Base-by-base conservation (phyloP, 2,888 invertebrate species). In the Scaptodrosophila latifasciaeformis region DNA sequence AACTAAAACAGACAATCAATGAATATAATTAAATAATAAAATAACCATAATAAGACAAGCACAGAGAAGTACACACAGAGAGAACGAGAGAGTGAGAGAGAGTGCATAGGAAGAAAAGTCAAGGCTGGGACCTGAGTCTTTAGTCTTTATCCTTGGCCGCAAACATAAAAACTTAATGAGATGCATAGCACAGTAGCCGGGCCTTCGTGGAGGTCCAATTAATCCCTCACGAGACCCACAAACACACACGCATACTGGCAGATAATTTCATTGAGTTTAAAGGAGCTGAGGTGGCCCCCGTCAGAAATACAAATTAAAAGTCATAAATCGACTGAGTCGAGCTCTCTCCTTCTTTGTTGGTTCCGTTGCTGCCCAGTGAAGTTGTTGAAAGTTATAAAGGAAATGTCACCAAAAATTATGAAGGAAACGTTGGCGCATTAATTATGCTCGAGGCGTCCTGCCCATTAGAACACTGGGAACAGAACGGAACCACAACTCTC, bases 321-420 rank as follows among this genome's bases (percentile, higher is more conserved):
- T 70, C 77, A 79, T 79, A 80, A 79, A 75, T 75, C 69, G 65
- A 67, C 56, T 10, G 27, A 29, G n/a, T 15, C 17, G 27, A 18
- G n/a, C n/a, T n/a, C n/a, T n/a, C n/a, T n/a, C n/a, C n/a, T n/a
- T n/a, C n/a, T n/a, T n/a, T n/a, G n/a, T n/a, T n/a, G n/a, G n/a
- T n/a, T n/a, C n/a, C n/a, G n/a, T n/a, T 31, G 13, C 10, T 30
- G 30, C 45, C 12, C 17, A 30, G 18, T 30, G 10, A 29, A 30
- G 18, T 17, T 30, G 63, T 48, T 63, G 63, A 62, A 53, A 60
- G 65, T 54, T 10, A 9, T 18, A 51, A 48, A 74, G 77, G 70
- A 76, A 76, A 76, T 80, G 76, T 76, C 76, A 80, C 77, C 76
- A 44, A 79, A 75, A 76, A 77, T 79, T 77, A 76, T 77, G 80